Evolutionary conservation across 2,113 vertebrate genomes (phyloP), one percentile per base, ranked within the genome.

Genomic region (Megaceryle maxima): DNA sequence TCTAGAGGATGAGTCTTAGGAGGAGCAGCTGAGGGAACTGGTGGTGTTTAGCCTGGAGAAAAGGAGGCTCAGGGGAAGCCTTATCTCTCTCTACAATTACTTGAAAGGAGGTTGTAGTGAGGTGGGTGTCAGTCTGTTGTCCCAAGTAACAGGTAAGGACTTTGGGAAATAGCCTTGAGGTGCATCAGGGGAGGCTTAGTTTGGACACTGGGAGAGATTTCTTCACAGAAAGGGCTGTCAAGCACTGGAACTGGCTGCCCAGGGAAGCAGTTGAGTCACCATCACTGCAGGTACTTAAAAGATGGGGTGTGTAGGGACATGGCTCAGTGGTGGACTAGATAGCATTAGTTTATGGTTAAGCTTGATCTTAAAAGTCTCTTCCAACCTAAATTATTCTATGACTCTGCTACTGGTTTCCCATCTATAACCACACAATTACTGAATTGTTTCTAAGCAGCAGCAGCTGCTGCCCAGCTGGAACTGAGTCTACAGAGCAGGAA

Each of bases 1-100:
- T 4, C 56, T 66, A 7, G 35, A 46, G 29, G 2, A 11, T 29
- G 53, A 44, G 20, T 33, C 5, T 16, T 5, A 0, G 5, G 5
- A 51, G 51, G 51, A 53, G 51, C 7, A 28, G 26, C 51, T 53
- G 51, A 16, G 33, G 5, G 10, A 5, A 1, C 33, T 60, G 50
- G 17, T 14, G 1, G 1, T 29, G 11, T 15, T 79, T 4, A 62
- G 29, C 0, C 21, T 43, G 41, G 25, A 78, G 62, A 39, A 83
- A 9, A 50, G 29, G 19, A 78, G 11, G 41, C 41, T 62, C 3
- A 17, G 35, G 19, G 19, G 25, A 63, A 35, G 31, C 10, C 14
- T 69, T 21, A 4, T 6, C 0, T 0, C 5, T 37, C 7, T 57
- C 43, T 37, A 5, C 10, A 53, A 1, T 8, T 29, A 2, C 60